Evolutionary conservation across 2,113 vertebrate species (phyloP).

Genomic region (Trinectes maculatus): DNA sequence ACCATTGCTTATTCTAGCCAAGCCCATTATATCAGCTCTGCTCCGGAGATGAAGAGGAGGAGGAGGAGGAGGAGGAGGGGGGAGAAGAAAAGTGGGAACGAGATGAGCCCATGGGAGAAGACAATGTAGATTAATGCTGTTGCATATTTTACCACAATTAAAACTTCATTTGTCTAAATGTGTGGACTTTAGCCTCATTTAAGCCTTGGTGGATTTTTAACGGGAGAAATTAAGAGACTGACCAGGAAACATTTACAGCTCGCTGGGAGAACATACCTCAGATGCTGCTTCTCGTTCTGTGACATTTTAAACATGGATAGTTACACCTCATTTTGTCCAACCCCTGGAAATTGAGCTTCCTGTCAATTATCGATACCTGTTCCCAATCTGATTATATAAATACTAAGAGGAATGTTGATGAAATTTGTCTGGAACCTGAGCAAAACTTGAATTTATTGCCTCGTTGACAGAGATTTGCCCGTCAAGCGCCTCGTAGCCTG

Average conservation of each 20-base stretch:
- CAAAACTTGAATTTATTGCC: slow-evolving; percentile 63
- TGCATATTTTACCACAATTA: slow-evolving; percentile 80
- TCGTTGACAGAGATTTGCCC: slow-evolving; percentile 65
- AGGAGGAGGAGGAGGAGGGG: slow-evolving; percentile 21
- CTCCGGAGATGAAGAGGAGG: slow-evolving; percentile 49
- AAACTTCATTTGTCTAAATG: slow-evolving; percentile 82
- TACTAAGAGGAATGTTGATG: slow-evolving; percentile 46
- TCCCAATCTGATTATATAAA: slow-evolving; percentile 57
- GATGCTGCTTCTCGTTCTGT: slow-evolving; percentile 21
- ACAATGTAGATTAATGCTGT: slow-evolving; percentile 67
- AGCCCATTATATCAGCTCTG: slow-evolving; percentile 66
- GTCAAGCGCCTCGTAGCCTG: slow-evolving; percentile 66
- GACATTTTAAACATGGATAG: slow-evolving; percentile 50
- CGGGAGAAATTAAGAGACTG: slow-evolving; percentile 48
- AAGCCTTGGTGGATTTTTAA: slow-evolving; percentile 63
- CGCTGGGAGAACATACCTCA: slow-evolving; percentile 17
- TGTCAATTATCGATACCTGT: slow-evolving; percentile 65
- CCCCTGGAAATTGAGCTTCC: slow-evolving; percentile 44
- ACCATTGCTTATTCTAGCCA: slow-evolving; percentile 72
- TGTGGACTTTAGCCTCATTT: slow-evolving; percentile 81
- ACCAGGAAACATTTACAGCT: slow-evolving; percentile 20
- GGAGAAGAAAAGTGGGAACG: slow-evolving; percentile 17
- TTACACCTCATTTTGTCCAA: slow-evolving; percentile 54
- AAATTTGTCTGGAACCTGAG: slow-evolving; percentile 60
- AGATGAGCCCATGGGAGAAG: slow-evolving; percentile 69